Percentiles rank a stretch among this genome's conserved stretches.
Conservation (phyloP, 2,797 vertebrate species). For the Zalophus californianus region DNA sequence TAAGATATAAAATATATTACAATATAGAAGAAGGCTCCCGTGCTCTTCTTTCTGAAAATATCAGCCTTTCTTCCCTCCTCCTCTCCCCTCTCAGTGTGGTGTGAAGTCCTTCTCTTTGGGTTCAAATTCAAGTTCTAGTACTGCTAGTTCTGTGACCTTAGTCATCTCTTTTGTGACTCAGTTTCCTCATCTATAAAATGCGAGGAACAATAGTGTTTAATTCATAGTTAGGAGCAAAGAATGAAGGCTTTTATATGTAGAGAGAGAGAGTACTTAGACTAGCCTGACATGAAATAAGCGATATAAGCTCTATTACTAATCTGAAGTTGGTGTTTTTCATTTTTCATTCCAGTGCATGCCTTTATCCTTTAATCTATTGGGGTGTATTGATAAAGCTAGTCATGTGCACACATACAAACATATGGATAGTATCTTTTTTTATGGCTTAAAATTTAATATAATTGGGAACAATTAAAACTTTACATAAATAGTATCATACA, state of each 20-base stretch:
- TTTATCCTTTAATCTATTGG: neutral
- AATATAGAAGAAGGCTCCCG: neutral
- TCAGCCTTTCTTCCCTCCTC: neutral
- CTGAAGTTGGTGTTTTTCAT: neutral
- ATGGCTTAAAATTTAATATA: neutral
- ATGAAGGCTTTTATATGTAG: neutral
- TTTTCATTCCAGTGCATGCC: neutral
- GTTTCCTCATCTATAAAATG: neutral
- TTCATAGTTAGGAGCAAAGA: neutral
- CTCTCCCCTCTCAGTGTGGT: neutral
- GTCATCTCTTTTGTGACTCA: neutral
- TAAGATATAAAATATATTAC: neutral
- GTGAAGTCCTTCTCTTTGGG: neutral
- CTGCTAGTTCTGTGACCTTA: neutral
- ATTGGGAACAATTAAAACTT: neutral
- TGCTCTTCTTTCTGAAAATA: neutral
- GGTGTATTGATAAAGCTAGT: neutral
- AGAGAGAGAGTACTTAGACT: neutral
- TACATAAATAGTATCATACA: neutral
- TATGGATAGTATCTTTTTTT: neutral
- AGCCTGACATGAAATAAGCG: neutral
- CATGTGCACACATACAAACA: neutral
- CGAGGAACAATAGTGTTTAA: neutral
- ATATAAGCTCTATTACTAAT: neutral
- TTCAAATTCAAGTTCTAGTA: slow-evolving; percentile 15